Conservation (phyloP, 1,140 invertebrate species). For the Teleogryllus occipitalis region DNA sequence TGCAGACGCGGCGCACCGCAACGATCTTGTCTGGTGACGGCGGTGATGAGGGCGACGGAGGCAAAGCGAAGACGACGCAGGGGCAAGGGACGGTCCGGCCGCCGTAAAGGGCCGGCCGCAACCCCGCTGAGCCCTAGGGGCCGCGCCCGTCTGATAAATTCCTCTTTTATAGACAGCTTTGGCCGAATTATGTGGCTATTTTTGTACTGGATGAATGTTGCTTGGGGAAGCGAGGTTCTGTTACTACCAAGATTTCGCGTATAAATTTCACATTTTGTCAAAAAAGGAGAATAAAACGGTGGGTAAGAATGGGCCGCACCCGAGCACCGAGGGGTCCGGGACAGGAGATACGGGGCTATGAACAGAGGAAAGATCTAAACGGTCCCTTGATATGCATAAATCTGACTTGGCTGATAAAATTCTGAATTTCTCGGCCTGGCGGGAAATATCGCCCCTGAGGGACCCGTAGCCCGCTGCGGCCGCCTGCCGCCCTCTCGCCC, state of each 20-base stretch:
- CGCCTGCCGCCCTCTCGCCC: no score
- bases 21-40: neutral
- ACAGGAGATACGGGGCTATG: neutral
- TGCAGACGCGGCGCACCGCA: neutral
- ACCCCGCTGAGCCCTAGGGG: neutral
- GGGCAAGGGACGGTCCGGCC: neutral
- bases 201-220: slow-evolving; percentile 4
- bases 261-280: slow-evolving; percentile 1
- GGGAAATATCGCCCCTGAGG: neutral
- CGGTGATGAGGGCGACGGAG: neutral
- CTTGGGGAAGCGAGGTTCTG: neutral
- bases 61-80: neutral
- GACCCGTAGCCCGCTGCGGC: neutral
- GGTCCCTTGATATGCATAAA: slow-evolving; percentile 4
- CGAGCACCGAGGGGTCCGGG: neutral
- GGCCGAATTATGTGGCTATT: slow-evolving; percentile 3
- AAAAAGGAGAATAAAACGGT: neutral
- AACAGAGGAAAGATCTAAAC: slow-evolving; percentile 4
- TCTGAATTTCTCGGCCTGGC: slow-evolving; percentile 3
- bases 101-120: neutral
- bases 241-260: slow-evolving; percentile 4
- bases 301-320: neutral
- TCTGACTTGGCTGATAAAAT: neutral
- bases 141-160: neutral
- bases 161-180: slow-evolving; percentile 4